Evolutionary conservation across 1,140 invertebrate genomes (phyloP).

Genomic region (Portunus trituberculatus): DNA sequence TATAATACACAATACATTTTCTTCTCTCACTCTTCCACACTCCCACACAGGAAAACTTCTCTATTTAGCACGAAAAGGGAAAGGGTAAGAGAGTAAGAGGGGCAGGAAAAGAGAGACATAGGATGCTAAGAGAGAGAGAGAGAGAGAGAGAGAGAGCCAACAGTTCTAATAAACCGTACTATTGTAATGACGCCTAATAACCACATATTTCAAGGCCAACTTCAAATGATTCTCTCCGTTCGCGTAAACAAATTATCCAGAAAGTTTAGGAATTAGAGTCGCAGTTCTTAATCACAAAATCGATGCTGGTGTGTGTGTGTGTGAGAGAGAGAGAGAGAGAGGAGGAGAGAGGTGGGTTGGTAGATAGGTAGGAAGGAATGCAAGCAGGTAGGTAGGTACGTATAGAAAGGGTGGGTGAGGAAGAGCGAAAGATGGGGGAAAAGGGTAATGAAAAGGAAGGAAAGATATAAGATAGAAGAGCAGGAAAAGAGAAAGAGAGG

Average conservation of each 20-base stretch:
- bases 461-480: too few relatives aligned
- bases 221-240: background rate
- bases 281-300: slow-evolving; percentile 4
- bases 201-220: background rate
- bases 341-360: background rate
- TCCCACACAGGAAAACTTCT: too few relatives aligned
- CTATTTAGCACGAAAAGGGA: too few relatives aligned
- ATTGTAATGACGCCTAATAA: background rate
- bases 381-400: background rate
- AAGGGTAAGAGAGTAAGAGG: too few relatives aligned
- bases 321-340: background rate
- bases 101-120: too few relatives aligned
- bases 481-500: too few relatives aligned
- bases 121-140: too few relatives aligned
- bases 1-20: too few relatives aligned
- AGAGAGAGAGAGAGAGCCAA: background rate
- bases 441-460: background rate
- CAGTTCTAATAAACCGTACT: background rate
- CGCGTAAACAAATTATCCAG: background rate
- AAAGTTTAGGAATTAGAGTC: background rate
- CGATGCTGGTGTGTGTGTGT: background rate
- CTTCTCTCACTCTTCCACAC: too few relatives aligned
- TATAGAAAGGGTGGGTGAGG: background rate
- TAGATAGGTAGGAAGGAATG: background rate
- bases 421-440: too few relatives aligned